Evolutionary conservation across 2,888 invertebrate species (phyloP).

Genomic region (Aspidiotus destructor): DNA sequence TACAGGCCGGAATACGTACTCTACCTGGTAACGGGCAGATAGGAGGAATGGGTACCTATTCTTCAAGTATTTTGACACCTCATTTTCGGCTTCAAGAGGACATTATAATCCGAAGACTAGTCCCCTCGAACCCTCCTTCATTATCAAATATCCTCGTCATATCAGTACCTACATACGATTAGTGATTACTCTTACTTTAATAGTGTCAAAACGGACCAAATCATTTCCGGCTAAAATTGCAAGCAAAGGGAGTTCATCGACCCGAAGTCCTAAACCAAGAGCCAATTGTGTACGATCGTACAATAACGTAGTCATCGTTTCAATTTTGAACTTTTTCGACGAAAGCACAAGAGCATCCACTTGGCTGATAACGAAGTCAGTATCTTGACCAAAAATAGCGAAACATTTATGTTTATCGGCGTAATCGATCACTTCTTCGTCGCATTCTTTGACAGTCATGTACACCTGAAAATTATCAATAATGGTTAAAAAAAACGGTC

Average conservation of each 20-base stretch:
- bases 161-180: too few species aligned
- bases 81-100: too few species aligned
- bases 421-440: constrained; percentile 40
- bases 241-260: constrained; percentile 39
- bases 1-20: too few species aligned
- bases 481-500: too few species aligned
- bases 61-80: too few species aligned
- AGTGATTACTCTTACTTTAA: constrained; percentile 35
- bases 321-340: constrained; percentile 38
- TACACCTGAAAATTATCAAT: constrained; percentile 34
- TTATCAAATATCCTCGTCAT: too few species aligned
- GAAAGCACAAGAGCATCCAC: constrained; percentile 40
- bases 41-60: too few species aligned
- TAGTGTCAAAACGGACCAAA: constrained; percentile 35
- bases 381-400: constrained; percentile 41
- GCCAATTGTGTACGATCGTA: constrained; percentile 39
- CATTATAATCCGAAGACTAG: too few species aligned
- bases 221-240: constrained; percentile 40
- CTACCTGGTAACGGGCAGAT: too few species aligned
- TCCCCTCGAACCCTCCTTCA: too few species aligned
- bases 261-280: constrained; percentile 36
- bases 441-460: constrained; percentile 40
- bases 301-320: constrained; percentile 38
- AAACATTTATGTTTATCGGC: constrained; percentile 39
- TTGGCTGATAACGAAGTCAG: constrained; percentile 40